Conservation (phyloP, 2,113 vertebrate species). For the Bolborhynchus lineola region DNA sequence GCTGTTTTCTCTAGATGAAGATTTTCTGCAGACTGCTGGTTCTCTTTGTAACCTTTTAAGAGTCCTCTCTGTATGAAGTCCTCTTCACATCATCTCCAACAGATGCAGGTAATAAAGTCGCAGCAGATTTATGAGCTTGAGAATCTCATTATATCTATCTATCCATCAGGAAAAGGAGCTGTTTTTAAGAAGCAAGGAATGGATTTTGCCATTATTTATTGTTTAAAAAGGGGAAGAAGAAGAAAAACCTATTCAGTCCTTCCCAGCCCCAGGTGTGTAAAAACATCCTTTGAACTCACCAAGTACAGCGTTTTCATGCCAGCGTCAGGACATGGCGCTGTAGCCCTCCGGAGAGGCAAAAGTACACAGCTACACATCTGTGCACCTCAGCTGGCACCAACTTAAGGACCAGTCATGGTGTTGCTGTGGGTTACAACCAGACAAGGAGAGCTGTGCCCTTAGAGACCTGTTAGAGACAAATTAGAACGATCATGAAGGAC, state of each 20-base stretch:
- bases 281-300: conserved; percentile 2
- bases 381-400: neutral
- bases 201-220: conserved; percentile 5
- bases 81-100: conserved; percentile 27
- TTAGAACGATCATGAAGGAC: neutral
- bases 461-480: neutral
- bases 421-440: neutral
- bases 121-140: conserved; percentile 1
- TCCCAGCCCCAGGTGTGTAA: neutral
- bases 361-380: neutral
- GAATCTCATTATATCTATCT: conserved; percentile 44
- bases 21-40: conserved; percentile 17
- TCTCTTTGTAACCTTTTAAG: conserved; percentile 51
- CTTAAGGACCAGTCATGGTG: neutral
- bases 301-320: neutral
- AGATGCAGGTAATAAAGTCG: conserved; percentile 22
- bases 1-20: conserved; percentile 15
- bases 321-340: fast-evolving
- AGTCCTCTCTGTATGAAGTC: conserved; percentile 31
- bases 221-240: conserved; percentile 23
- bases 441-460: neutral
- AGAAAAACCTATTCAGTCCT: neutral
- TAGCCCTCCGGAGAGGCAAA: neutral
- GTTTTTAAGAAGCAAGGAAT: neutral
- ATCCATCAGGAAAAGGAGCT: conserved; percentile 30